phyloP scores from a whole-genome alignment of 1,140 invertebrate genomes.

The Colletes latitarsis region DNA sequence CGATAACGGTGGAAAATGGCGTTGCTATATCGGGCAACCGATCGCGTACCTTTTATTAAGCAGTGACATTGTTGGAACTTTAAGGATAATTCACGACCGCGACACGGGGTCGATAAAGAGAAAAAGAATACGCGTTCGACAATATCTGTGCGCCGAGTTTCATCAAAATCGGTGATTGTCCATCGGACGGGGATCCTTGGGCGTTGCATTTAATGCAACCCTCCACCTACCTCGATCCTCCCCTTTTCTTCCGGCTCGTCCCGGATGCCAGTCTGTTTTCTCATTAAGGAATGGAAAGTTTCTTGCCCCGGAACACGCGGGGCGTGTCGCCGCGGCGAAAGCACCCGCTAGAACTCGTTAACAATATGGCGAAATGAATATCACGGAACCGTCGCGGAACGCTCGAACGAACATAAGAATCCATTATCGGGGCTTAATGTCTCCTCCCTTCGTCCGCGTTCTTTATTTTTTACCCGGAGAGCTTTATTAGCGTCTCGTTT shows the following conservation, averaged over 20 bases:
- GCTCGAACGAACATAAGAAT: conserved; percentile 12
- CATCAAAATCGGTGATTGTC: neutral
- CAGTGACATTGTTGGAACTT: no score
- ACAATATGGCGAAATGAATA: conserved; percentile 39
- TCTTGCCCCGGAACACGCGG: conserved; percentile 17
- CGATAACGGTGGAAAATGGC: no score
- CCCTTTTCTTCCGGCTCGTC: neutral
- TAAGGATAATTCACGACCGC: no score
- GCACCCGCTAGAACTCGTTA: neutral
- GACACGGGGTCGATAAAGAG: no score
- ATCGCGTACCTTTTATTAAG: no score
- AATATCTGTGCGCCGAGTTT: neutral
- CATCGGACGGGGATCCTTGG: no score
- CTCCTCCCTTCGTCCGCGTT: conserved; percentile 12
- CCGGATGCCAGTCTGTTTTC: conserved; percentile 18
- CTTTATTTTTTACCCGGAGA: conserved; percentile 22
- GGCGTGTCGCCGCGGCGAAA: neutral
- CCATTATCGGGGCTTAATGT: conserved; percentile 29
- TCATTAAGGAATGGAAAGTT: conserved; percentile 31
- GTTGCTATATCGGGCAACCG: no score
- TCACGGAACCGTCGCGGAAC: conserved; percentile 13
- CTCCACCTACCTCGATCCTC: no score
- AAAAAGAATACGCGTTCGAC: no score
- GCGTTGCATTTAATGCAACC: no score
- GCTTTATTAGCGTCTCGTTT: conserved; percentile 39